Evolutionary conservation across 1,140 invertebrate genomes (phyloP).

Genomic region (Trichomalopsis sarcophagae): DNA sequence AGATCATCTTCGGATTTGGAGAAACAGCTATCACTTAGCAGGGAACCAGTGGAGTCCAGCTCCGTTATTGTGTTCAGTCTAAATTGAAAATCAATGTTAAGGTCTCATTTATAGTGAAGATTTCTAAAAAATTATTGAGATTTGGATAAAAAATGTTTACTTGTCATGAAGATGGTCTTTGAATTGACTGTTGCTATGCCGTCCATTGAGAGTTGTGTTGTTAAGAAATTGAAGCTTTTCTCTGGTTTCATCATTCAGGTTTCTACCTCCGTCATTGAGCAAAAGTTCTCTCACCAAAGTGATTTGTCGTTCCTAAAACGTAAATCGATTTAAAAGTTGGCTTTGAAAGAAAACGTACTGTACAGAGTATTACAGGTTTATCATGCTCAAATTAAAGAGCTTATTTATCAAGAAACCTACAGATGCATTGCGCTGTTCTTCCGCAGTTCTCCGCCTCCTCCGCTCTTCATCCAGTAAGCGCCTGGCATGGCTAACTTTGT

Average conservation of each 20-base stretch:
- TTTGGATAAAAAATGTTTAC: constrained; percentile 56
- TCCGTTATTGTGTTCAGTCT: constrained; percentile 82
- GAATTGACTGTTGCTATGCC: constrained; percentile 64
- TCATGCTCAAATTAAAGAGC: neutral
- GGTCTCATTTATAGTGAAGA: neutral
- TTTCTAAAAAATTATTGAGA: neutral
- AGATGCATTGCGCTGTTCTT: constrained; percentile 80
- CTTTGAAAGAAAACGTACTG: too few species aligned
- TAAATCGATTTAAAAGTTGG: neutral
- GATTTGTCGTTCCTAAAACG: constrained; percentile 82
- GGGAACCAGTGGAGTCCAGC: constrained; percentile 81
- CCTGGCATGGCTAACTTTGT: constrained; percentile 85
- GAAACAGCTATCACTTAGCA: constrained; percentile 85
- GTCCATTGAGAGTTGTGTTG: constrained; percentile 72
- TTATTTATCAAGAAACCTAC: constrained; percentile 64
- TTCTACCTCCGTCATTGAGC: constrained; percentile 80
- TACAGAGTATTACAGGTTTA: neutral
- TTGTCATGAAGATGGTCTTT: constrained; percentile 74
- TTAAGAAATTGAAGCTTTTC: constrained; percentile 88
- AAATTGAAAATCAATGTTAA: neutral
- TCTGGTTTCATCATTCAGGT: constrained; percentile 85
- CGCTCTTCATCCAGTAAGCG: constrained; percentile 87
- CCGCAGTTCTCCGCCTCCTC: constrained; percentile 77
- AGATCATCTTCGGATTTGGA: constrained; percentile 93
- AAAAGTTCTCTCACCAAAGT: constrained; percentile 83